phyloP scores from a whole-genome alignment of 2,797 vertebrate genomes.

The Clarias platycephalus region DNA sequence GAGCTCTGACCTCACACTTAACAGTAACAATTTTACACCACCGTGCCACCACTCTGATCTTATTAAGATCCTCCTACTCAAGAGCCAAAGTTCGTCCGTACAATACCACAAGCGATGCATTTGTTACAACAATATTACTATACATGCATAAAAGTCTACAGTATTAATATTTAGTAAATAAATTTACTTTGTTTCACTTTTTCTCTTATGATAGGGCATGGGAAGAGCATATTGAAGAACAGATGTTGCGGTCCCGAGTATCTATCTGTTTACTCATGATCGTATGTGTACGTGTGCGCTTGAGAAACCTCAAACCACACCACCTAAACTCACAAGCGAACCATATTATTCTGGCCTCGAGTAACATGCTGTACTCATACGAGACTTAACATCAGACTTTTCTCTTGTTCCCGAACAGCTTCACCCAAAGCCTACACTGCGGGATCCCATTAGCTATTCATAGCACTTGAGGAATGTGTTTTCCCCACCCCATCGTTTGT shows the following conservation, averaged over 20 bases:
- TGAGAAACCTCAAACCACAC: slow-evolving; percentile 21
- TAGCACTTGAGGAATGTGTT: slow-evolving; percentile 75
- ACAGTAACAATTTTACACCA: slow-evolving; percentile 28
- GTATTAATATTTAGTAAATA: not conserved
- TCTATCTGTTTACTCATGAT: slow-evolving; percentile 5
- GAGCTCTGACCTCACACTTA: slow-evolving; percentile 40
- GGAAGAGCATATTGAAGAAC: slow-evolving; percentile 26
- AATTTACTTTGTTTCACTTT: not conserved
- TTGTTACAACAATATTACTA: not conserved
- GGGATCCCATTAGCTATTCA: slow-evolving; percentile 69
- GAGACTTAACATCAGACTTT: slow-evolving; percentile 22
- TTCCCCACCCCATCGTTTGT: slow-evolving; percentile 74
- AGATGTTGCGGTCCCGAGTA: slow-evolving; percentile 44
- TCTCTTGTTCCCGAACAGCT: slow-evolving; percentile 60
- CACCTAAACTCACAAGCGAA: not conserved
- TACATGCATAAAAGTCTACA: not conserved
- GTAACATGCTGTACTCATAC: slow-evolving; percentile 13
- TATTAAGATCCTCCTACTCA: slow-evolving; percentile 29
- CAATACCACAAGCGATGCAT: not conserved
- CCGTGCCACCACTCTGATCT: slow-evolving; percentile 35
- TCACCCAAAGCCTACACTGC: slow-evolving; percentile 53
- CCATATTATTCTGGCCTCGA: slow-evolving; percentile 12
- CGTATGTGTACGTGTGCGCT: not conserved
- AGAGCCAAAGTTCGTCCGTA: slow-evolving; percentile 26
- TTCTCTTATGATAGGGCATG: not conserved